Evolutionary conservation across 2,113 vertebrate genomes (phyloP), one percentile per base, ranked within the genome.

Genomic region (Otocyon megalotis): DNA sequence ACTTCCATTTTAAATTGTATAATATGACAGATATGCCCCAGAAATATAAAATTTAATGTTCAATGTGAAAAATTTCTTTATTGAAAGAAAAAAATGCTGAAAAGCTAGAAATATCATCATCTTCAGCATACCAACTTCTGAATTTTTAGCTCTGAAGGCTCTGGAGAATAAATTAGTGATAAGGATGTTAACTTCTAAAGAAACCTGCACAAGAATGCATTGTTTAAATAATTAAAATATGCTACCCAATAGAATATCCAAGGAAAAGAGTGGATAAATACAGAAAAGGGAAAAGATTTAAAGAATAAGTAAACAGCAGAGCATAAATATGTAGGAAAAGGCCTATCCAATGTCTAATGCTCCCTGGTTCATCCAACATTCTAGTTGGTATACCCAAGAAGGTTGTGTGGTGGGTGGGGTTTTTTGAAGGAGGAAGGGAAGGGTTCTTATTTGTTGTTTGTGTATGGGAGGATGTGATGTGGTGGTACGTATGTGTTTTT

Each of bases 1-100:
- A 81, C 11, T 76, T 88, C 28, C 22, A 94, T n/a, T 80, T 94
- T 67, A 90, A 96, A 43, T 32, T 60, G 6, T 12, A 62, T 37
- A 67, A 32, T 35, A 13, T n/a, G 28, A 93, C n/a, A 93, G 10
- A 86, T 72, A 72, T 1, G 11, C 62, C 22, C 54, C 2, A 77
- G 35, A 96, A 89, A 85, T 58, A 83, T 8, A 88, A 92, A 94
- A 92, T 84, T 16, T 81, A 28, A 67, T 26, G 32, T 84, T 85
- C n/a, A 85, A 79, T 63, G 72, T 92, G 79, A 92, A 94, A 94
- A 94, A 35, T 17, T 67, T 37, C 71, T 88, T 83, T 37, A 88
- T 14, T 62, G 12, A 89, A 96, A 93, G 24, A 32, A 84, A 94
- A 77, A 88, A 93, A 74, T 56, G 2, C 63, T 58, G 35, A 84